Conservation (phyloP, 2,888 invertebrate species). For the Ornithoptera priamus region DNA sequence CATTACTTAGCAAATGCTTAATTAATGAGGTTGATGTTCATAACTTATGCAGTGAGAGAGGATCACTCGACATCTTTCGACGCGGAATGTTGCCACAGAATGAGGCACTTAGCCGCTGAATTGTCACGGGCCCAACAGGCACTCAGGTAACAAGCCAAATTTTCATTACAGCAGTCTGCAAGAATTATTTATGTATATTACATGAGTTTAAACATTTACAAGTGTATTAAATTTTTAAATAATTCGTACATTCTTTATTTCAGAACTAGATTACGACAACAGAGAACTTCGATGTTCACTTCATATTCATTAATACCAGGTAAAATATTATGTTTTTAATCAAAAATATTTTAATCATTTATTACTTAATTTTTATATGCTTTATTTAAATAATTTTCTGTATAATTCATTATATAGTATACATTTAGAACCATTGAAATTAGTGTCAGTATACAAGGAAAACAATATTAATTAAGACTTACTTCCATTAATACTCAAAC, state of each 20-base stretch:
- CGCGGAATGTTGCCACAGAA: conserved; percentile 59
- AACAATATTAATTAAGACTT: too few relatives aligned
- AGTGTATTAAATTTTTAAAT: conserved; percentile 6
- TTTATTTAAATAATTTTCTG: too few relatives aligned
- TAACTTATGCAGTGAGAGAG: conserved; percentile 37
- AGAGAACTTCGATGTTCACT: conserved; percentile 14
- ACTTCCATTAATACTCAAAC: too few relatives aligned
- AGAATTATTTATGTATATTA: background rate
- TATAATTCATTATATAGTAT: too few relatives aligned
- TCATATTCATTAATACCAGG: conserved; percentile 13
- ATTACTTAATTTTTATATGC: too few relatives aligned
- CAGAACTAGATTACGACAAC: conserved; percentile 12
- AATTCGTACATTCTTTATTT: conserved; percentile 7
- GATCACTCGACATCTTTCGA: conserved; percentile 42
- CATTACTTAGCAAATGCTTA: conserved; percentile 19
- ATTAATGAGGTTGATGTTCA: conserved; percentile 26
- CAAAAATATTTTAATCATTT: background rate
- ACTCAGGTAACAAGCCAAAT: conserved; percentile 49
- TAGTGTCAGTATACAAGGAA: too few relatives aligned
- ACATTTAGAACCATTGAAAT: too few relatives aligned
- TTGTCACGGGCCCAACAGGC: conserved; percentile 55
- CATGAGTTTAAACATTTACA: conserved; percentile 21
- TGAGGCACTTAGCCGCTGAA: conserved; percentile 56
- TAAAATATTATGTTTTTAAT: background rate
- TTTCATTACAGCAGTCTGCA: conserved; percentile 22